phyloP scores from a whole-genome alignment of 2,113 vertebrate genomes.

The Clarias magur region DNA sequence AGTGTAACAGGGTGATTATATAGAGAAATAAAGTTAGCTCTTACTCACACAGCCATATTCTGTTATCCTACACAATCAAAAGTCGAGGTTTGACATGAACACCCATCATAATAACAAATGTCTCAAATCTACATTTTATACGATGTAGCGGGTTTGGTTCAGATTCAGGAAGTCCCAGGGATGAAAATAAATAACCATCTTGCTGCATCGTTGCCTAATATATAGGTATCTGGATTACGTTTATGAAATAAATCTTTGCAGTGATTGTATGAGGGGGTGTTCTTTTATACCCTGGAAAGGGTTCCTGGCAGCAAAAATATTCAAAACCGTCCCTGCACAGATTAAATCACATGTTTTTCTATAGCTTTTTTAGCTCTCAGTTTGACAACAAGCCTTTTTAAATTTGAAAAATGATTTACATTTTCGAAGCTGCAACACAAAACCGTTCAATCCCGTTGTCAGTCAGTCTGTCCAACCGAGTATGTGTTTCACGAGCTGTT shows the following conservation, averaged over 20 bases:
- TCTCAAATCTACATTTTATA: not conserved
- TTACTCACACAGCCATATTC: no score
- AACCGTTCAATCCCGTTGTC: not conserved
- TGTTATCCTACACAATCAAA: no score
- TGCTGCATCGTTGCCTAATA: not conserved
- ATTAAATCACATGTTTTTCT: not conserved
- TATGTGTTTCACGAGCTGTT: not conserved
- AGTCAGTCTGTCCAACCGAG: constrained; percentile 5
- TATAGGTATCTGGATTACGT: not conserved
- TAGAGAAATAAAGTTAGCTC: no score
- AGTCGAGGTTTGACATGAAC: no score
- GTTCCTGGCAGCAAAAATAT: not conserved
- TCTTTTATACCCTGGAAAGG: not conserved
- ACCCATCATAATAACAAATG: not conserved
- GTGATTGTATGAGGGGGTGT: not conserved
- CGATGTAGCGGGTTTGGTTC: not conserved
- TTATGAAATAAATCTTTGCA: not conserved
- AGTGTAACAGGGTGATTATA: no score
- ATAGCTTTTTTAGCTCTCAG: not conserved
- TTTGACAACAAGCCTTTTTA: not conserved
- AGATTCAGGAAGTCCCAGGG: not conserved
- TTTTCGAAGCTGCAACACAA: not conserved
- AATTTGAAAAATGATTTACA: not conserved
- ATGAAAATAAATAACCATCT: not conserved
- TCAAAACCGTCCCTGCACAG: not conserved